A percentile compares a stretch with the other conserved stretches of the same genome.
These are phyloP conservation scores for Crematogaster levior DNA, from an alignment of 2,888 invertebrate genomes.

Conservation along the genomic window DNA sequence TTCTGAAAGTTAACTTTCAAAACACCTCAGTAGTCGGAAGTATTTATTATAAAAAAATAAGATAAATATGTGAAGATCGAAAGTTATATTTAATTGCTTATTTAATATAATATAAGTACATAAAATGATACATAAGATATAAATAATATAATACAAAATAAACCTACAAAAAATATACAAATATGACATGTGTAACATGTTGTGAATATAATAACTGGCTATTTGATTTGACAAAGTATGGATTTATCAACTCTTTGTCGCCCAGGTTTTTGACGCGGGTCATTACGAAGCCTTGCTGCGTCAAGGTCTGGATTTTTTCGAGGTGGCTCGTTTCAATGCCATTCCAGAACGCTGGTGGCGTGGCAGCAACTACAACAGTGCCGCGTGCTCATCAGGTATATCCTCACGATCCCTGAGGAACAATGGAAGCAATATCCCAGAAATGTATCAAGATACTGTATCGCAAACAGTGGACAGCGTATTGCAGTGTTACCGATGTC, in stretches of 20 bases:
- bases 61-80: not conserved
- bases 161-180: not conserved
- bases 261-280: constrained; percentile 84
- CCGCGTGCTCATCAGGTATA: constrained; percentile 29
- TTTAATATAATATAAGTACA: not conserved
- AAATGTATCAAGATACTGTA: constrained; percentile 60
- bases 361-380: constrained; percentile 40
- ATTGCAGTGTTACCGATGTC: constrained; percentile 87
- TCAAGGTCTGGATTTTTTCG: constrained; percentile 86
- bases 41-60: not conserved
- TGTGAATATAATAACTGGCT: not conserved
- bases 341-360: constrained; percentile 84
- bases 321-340: constrained; percentile 85
- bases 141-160: no score
- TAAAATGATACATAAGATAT: not conserved
- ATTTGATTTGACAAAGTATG: not conserved
- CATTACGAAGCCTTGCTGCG: constrained; percentile 85
- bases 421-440: constrained; percentile 54
- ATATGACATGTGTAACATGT: not conserved
- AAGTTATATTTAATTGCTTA: not conserved
- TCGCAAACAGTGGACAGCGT: constrained; percentile 83
- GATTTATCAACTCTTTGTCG: not conserved
- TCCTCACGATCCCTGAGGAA: constrained; percentile 52
- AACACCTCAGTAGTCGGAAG: not conserved
- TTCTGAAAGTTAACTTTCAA: constrained; percentile 32